These are phyloP conservation scores for Heteronetta atricapilla DNA, from an alignment of 2,113 vertebrate genomes.

Conservation along the genomic window DNA sequence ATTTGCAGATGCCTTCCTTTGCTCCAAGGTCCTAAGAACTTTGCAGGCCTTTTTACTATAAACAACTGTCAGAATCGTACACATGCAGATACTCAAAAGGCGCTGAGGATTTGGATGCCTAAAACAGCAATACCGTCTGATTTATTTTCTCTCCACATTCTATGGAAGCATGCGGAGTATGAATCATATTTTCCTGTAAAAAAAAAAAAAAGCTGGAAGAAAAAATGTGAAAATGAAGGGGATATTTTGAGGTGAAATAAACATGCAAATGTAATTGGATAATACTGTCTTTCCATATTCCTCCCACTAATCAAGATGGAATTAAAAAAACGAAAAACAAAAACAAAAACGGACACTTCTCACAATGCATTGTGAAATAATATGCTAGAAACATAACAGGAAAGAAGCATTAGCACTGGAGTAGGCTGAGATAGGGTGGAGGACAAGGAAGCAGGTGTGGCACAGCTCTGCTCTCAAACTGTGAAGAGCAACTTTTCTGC, in stretches of 20 bases:
- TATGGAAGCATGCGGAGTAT: not conserved
- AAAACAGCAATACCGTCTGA: not conserved
- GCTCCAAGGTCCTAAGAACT: not conserved
- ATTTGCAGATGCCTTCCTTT: not conserved
- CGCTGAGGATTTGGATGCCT: not conserved
- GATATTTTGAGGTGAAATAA: constrained; percentile 37
- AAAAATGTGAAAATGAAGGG: constrained; percentile 29
- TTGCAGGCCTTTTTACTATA: not conserved
- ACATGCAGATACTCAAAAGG: not conserved
- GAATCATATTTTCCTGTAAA: constrained; percentile 32
- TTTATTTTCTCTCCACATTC: constrained; percentile 35
- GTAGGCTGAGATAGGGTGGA: not conserved
- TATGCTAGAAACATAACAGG: not conserved
- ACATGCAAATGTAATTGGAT: constrained; percentile 29
- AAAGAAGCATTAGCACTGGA: not conserved
- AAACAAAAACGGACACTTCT: not conserved
- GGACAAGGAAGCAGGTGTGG: not conserved
- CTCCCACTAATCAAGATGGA: constrained; percentile 4
- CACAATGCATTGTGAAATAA: not conserved
- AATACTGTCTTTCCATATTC: not conserved
- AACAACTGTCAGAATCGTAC: constrained; percentile 11
- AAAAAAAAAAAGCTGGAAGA: not conserved
- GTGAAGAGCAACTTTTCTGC: not conserved
- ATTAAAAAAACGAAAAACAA: not conserved
- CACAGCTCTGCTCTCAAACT: not conserved